A percentile compares a stretch with the other conserved stretches of the same genome.
Evolutionary conservation across 2,888 invertebrate genomes (phyloP).

Genomic region (Chaetoderma sp.): DNA sequence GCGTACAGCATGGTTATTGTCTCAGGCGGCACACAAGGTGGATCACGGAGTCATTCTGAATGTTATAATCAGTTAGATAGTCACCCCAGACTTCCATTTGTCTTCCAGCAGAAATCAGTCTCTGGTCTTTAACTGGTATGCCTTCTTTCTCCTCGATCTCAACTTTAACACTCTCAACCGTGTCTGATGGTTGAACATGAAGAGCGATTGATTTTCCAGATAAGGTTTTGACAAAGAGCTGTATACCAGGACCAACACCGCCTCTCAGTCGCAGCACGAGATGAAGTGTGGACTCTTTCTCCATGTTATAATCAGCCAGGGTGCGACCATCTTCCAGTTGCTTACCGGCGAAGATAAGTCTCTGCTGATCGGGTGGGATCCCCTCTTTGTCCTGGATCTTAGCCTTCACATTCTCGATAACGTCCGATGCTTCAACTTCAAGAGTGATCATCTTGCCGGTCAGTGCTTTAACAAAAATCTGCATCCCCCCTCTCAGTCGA

Average conservation of each 20-base stretch:
- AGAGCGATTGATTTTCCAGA: constrained; percentile 67
- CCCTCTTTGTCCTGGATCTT: constrained; percentile 73
- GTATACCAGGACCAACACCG: too few relatives aligned
- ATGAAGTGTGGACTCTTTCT: constrained; percentile 94
- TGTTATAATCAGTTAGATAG: constrained; percentile 91
- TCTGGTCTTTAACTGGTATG: constrained; percentile 60
- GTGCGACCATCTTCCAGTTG: constrained; percentile 94
- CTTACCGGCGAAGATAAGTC: constrained; percentile 84
- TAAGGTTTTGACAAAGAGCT: constrained; percentile 78
- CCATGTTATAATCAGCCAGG: constrained; percentile 92
- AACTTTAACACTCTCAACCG: constrained; percentile 91
- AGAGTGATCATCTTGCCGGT: constrained; percentile 67
- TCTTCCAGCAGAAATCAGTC: constrained; percentile 84
- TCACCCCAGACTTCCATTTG: constrained; percentile 95
- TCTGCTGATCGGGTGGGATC: constrained; percentile 60
- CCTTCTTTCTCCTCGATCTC: constrained; percentile 73
- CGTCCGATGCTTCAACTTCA: constrained; percentile 83
- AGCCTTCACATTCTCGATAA: constrained; percentile 91
- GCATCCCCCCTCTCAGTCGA: constrained; percentile 82
- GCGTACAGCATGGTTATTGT: too few relatives aligned
- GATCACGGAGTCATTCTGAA: constrained; percentile 94
- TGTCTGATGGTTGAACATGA: constrained; percentile 83
- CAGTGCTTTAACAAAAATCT: constrained; percentile 78
- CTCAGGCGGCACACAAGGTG: constrained; percentile 90
- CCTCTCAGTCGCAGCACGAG: constrained; percentile 85